phyloP scores from a whole-genome alignment of 2,888 invertebrate genomes.

The Hybos culiciformis region DNA sequence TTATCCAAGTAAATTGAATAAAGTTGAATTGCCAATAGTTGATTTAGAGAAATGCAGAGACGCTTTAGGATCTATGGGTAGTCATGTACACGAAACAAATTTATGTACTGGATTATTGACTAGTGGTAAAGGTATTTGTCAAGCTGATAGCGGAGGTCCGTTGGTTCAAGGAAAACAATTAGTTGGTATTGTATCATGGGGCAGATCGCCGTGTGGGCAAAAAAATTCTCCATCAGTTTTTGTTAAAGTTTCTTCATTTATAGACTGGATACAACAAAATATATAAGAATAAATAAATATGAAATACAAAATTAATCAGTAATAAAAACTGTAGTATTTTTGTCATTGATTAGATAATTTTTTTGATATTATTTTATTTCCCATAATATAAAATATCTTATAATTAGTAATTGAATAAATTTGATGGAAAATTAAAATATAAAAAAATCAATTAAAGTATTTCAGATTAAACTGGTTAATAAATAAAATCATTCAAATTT shows the following conservation, averaged over 20 bases:
- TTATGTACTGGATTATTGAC: constrained; percentile 31
- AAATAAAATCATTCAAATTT: too few species aligned
- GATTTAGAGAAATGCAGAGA: constrained; percentile 25
- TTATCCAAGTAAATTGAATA: constrained; percentile 27
- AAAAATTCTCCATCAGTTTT: constrained; percentile 37
- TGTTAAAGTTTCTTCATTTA: constrained; percentile 37
- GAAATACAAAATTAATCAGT: too few species aligned
- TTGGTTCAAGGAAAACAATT: too few species aligned
- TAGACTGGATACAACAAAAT: constrained; percentile 37
- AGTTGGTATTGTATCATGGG: constrained; percentile 41
- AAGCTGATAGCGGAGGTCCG: constrained; percentile 32
- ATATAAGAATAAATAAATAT: too few species aligned
- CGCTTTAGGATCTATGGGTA: constrained; percentile 24
- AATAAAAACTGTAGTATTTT: too few species aligned
- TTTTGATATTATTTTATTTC: too few species aligned
- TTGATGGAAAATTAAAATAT: too few species aligned
- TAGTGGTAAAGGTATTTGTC: constrained; percentile 30
- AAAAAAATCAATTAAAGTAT: too few species aligned
- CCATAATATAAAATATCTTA: too few species aligned
- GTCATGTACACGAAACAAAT: constrained; percentile 32
- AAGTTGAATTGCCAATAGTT: constrained; percentile 28
- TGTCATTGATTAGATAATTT: too few species aligned
- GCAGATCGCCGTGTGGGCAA: constrained; percentile 36
- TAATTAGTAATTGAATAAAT: too few species aligned
- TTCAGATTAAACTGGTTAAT: too few species aligned